phyloP scores from a whole-genome alignment of 2,797 vertebrate species.

The Petrocephalus schoutedeni region DNA sequence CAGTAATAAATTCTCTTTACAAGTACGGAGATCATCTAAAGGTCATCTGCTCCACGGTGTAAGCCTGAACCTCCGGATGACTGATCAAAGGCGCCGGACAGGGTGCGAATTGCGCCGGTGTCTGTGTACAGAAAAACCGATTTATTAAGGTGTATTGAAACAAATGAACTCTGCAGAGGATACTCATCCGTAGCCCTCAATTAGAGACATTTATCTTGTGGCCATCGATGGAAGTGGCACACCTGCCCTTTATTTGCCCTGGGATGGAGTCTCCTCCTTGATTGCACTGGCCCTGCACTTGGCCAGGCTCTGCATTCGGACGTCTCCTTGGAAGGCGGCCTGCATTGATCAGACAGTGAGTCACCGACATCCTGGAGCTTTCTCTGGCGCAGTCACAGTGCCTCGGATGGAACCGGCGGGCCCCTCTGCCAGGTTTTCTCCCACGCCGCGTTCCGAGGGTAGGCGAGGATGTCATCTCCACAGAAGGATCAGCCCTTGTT shows the following conservation, averaged over 20 bases:
- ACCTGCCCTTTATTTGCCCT: neutral
- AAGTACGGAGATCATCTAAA: neutral
- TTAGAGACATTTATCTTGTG: neutral
- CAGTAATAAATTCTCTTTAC: slow-evolving; percentile 4
- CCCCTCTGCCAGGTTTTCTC: neutral
- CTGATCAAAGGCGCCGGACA: neutral
- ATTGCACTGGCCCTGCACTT: neutral
- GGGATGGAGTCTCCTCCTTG: neutral
- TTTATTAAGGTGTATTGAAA: neutral
- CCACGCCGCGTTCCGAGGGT: neutral
- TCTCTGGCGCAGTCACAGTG: neutral
- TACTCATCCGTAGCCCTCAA: neutral
- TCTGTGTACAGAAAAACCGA: neutral
- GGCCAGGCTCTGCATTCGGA: neutral
- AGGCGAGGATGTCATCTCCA: neutral
- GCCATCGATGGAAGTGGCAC: neutral
- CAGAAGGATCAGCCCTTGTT: neutral
- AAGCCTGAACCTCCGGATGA: neutral
- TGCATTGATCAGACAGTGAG: slow-evolving; percentile 5
- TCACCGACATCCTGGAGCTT: neutral
- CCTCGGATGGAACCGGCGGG: neutral
- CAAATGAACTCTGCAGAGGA: neutral
- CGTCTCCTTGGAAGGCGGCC: neutral
- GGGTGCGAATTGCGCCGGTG: neutral
- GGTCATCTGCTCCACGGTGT: neutral